phyloP scores from a whole-genome alignment of 2,797 vertebrate species.

The Argyrosomus regius region DNA sequence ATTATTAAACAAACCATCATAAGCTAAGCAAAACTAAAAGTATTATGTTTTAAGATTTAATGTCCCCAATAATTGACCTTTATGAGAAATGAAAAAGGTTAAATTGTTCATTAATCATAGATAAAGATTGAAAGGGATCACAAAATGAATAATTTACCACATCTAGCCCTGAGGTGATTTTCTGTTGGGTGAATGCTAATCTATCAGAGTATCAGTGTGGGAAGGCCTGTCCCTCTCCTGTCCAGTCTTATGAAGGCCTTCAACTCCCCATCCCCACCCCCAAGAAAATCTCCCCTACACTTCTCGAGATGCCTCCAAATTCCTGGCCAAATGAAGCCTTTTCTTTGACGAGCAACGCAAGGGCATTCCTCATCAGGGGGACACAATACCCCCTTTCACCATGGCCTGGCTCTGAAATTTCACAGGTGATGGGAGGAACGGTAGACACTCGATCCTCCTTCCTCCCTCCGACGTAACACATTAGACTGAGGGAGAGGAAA shows the following conservation, averaged over 20 bases:
- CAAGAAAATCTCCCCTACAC: constrained; percentile 82
- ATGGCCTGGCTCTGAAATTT: constrained; percentile 92
- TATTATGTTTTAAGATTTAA: not conserved
- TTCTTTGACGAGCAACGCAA: constrained; percentile 90
- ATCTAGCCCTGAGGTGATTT: not conserved
- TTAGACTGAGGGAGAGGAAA: constrained; percentile 34
- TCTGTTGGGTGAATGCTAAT: constrained; percentile 7
- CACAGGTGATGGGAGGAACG: constrained; percentile 95
- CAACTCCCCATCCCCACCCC: constrained; percentile 58
- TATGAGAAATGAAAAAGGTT: not conserved
- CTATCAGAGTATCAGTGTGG: not conserved
- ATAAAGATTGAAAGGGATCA: not conserved
- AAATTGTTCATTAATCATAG: not conserved
- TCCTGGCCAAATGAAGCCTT: constrained; percentile 95
- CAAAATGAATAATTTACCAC: not conserved
- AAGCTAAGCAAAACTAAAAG: not conserved
- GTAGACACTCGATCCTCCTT: constrained; percentile 87
- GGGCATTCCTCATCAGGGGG: constrained; percentile 91
- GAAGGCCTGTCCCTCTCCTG: constrained; percentile 16
- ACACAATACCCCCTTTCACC: constrained; percentile 97
- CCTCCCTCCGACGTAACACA: constrained; percentile 70
- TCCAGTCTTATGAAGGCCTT: constrained; percentile 50
- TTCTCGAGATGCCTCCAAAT: constrained; percentile 96
- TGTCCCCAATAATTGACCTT: not conserved
- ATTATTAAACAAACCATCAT: not conserved